Conservation (phyloP, 2,888 invertebrate species). For the Synergus itoensis region DNA sequence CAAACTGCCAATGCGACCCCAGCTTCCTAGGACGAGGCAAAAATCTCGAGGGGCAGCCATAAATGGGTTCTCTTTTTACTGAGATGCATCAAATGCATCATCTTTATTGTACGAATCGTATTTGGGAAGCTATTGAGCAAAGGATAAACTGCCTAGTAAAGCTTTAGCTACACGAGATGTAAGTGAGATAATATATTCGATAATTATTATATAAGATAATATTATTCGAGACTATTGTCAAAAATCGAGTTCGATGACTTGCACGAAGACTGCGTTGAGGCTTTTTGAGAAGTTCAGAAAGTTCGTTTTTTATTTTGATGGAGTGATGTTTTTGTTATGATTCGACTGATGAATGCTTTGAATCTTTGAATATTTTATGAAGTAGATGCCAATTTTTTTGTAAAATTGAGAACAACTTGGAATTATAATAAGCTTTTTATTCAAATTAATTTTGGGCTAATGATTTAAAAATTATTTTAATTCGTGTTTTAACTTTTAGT, state of each 20-base stretch:
- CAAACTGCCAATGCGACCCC: constrained; percentile 14
- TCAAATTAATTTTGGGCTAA: neutral
- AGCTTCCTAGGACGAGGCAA: constrained; percentile 27
- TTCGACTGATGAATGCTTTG: neutral
- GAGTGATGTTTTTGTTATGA: neutral
- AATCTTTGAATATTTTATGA: neutral
- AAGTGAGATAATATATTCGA: neutral
- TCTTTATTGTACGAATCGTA: constrained; percentile 28
- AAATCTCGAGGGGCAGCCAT: neutral
- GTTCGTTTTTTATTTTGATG: neutral
- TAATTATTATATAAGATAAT: neutral
- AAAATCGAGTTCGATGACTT: neutral
- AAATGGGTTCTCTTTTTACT: constrained; percentile 29
- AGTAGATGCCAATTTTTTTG: neutral
- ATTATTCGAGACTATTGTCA: neutral
- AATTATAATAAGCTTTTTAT: neutral
- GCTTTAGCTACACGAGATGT: neutral
- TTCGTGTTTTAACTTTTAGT: neutral
- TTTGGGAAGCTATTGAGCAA: constrained; percentile 14
- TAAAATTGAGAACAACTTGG: neutral
- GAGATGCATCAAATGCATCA: constrained; percentile 18
- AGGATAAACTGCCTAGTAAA: constrained; percentile 11
- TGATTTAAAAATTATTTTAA: neutral
- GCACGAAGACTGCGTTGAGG: too few relatives aligned
- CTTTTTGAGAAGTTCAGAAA: neutral